These are phyloP conservation scores for Nylanderia fulva DNA, from an alignment of 1,140 invertebrate genomes.

Conservation along the genomic window DNA sequence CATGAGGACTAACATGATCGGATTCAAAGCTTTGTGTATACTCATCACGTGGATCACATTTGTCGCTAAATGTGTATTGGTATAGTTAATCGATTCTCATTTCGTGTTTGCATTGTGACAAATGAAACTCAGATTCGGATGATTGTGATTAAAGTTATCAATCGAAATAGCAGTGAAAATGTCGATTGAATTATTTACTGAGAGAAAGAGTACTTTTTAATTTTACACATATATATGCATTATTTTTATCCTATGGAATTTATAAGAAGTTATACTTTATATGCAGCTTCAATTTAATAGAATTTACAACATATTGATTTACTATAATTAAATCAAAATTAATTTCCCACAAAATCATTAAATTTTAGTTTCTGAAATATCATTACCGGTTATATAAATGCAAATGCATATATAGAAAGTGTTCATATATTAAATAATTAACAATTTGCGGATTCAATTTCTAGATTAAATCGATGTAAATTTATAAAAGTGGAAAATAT, in stretches of 20 bases:
- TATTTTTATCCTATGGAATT: background rate
- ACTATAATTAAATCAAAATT: conserved; percentile 32
- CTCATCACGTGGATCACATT: background rate
- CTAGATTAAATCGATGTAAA: background rate
- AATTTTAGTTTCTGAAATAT: conserved; percentile 4
- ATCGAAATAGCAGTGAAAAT: background rate
- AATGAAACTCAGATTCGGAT: background rate
- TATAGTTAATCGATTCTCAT: conserved; percentile 19
- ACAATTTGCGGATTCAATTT: background rate
- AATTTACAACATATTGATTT: background rate
- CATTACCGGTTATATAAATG: background rate
- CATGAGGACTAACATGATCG: background rate
- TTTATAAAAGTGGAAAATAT: background rate
- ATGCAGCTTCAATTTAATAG: background rate
- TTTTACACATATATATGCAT: background rate
- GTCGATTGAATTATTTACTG: background rate
- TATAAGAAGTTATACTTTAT: background rate
- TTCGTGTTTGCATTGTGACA: conserved; percentile 21
- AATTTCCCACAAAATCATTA: conserved; percentile 22
- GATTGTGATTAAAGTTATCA: background rate
- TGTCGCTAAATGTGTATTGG: background rate
- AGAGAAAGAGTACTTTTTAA: background rate
- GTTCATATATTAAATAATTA: background rate
- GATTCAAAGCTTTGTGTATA: conserved; percentile 3
- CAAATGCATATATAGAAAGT: background rate